Evolutionary conservation across 64 coral and sea anemone genomes (phyloP).

Genomic region (Astreopora myriophthalma): DNA sequence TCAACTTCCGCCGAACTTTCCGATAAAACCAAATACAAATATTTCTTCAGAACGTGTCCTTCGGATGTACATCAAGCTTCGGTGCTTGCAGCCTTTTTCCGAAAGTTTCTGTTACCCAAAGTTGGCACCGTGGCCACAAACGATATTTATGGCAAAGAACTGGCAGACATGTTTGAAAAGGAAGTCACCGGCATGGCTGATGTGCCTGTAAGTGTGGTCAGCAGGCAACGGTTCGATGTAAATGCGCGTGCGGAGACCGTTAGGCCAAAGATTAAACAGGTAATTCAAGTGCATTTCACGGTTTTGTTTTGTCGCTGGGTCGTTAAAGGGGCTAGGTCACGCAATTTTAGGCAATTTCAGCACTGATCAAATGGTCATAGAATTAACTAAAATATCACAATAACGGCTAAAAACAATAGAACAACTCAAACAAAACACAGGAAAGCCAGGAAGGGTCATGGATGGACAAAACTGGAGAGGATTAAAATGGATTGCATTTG

Average conservation of each 20-base stretch:
- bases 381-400: too few relatives aligned
- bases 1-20: slow-evolving; percentile 85
- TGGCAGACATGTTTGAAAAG: slow-evolving; percentile 82
- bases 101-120: slow-evolving; percentile 78
- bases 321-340: too few relatives aligned
- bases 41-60: slow-evolving; percentile 88
- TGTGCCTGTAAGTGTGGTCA: slow-evolving; percentile 88
- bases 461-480: too few relatives aligned
- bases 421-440: too few relatives aligned
- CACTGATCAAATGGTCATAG: too few relatives aligned
- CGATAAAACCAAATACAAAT: slow-evolving; percentile 89
- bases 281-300: slow-evolving; percentile 4
- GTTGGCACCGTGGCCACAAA: slow-evolving; percentile 86
- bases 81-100: slow-evolving; percentile 76
- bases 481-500: too few relatives aligned
- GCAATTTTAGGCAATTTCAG: too few relatives aligned
- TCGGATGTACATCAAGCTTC: slow-evolving; percentile 89
- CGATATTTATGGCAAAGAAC: slow-evolving; percentile 76
- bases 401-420: too few relatives aligned
- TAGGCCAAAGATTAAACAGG: slow-evolving; percentile 86
- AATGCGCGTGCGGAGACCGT: slow-evolving; percentile 78
- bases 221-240: slow-evolving; percentile 75
- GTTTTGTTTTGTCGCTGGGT: not conserved
- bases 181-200: slow-evolving; percentile 72
- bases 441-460: too few relatives aligned